These are phyloP conservation scores for Rhadinocentrus ornatus DNA, from an alignment of 2,797 vertebrate genomes.

Conservation along the genomic window DNA sequence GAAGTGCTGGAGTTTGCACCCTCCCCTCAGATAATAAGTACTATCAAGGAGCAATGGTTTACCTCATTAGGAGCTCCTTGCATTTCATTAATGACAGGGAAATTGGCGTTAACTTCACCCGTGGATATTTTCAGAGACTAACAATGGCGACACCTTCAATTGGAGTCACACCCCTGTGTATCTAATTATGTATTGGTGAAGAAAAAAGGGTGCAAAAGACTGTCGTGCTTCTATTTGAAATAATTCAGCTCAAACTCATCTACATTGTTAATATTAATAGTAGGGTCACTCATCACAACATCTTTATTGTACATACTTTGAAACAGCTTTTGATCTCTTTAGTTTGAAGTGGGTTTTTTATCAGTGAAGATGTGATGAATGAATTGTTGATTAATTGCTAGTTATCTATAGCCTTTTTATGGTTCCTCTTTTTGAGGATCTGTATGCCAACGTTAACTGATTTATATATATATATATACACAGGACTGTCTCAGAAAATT, in stretches of 20 bases:
- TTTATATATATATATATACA: no score
- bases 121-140: constrained; percentile 97
- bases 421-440: constrained; percentile 31
- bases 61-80: constrained; percentile 97
- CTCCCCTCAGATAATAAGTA: constrained; percentile 96
- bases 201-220: constrained; percentile 90
- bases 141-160: constrained; percentile 96
- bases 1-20: constrained; percentile 91
- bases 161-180: constrained; percentile 96
- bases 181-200: constrained; percentile 90
- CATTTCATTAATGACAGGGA: constrained; percentile 98
- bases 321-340: constrained; percentile 35
- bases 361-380: not conserved
- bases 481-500: no score
- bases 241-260: constrained; percentile 81
- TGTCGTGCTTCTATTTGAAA: constrained; percentile 84
- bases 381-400: constrained; percentile 16
- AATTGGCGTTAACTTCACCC: constrained; percentile 97
- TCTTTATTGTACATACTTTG: constrained; percentile 15
- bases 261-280: constrained; percentile 56
- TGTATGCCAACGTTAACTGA: constrained; percentile 39
- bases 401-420: constrained; percentile 15
- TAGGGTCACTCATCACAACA: constrained; percentile 28
- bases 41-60: constrained; percentile 97
- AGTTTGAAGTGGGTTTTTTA: not conserved